Evolutionary conservation across 2,888 invertebrate species (phyloP).

Genomic region (Eupsilia transversa): DNA sequence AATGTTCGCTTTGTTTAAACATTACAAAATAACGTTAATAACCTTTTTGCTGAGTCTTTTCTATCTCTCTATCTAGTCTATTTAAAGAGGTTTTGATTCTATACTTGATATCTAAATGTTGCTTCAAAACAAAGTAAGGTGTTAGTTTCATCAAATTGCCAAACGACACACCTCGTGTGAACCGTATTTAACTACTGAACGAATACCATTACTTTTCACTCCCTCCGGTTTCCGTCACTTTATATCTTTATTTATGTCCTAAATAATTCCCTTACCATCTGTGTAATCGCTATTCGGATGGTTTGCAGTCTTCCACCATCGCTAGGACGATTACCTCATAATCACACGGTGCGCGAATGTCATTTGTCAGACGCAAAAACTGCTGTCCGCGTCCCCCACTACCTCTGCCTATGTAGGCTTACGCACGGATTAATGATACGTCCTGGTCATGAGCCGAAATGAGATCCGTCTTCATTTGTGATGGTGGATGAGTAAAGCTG

Average conservation of each 20-base stretch:
- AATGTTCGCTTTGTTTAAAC: not conserved
- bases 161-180: not conserved
- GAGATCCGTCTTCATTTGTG: conserved; percentile 68
- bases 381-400: not conserved
- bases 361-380: conserved; percentile 70
- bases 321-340: conserved; percentile 72
- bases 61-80: no score
- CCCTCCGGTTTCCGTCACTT: not conserved
- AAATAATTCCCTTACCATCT: conserved; percentile 18
- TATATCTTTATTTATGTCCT: not conserved
- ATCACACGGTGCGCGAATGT: conserved; percentile 71
- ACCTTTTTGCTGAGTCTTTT: no score
- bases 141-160: not conserved
- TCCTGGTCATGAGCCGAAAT: conserved; percentile 64
- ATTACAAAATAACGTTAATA: no score
- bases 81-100: not conserved
- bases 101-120: not conserved
- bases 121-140: not conserved
- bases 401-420: conserved; percentile 27
- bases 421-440: conserved; percentile 66
- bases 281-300: conserved; percentile 5
- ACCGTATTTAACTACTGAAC: not conserved
- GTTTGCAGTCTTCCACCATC: conserved; percentile 1
- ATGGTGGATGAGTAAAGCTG: not conserved
- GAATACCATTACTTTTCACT: not conserved